Evolutionary conservation across 1,140 invertebrate genomes (phyloP).

Genomic region (Cotesia vestalis): DNA sequence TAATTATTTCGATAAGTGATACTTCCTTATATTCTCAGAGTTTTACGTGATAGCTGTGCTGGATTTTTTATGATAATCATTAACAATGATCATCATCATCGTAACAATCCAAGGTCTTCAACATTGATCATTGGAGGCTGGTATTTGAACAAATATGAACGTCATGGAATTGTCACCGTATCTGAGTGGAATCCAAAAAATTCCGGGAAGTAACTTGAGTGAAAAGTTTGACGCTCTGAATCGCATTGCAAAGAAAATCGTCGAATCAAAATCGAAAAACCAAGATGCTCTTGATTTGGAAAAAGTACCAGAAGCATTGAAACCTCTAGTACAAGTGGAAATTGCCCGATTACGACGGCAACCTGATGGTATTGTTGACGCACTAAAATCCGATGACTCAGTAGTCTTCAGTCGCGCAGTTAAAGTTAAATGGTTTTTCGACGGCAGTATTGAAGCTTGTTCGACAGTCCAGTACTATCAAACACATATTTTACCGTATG

Average conservation of each 20-base stretch:
- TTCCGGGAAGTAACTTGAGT: slow-evolving; percentile 11
- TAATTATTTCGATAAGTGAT: too few species aligned
- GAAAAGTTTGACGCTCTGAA: slow-evolving; percentile 26
- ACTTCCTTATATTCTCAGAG: too few species aligned
- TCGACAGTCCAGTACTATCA: slow-evolving; percentile 46
- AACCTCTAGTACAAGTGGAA: slow-evolving; percentile 43
- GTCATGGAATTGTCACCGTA: slow-evolving; percentile 14
- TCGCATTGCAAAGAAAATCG: not conserved
- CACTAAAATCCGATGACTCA: slow-evolving; percentile 47
- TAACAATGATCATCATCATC: too few species aligned
- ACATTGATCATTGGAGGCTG: too few species aligned
- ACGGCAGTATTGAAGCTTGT: slow-evolving; percentile 33
- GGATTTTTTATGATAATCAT: too few species aligned
- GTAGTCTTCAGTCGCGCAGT: slow-evolving; percentile 46
- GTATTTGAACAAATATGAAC: too few species aligned
- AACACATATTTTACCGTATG: slow-evolving; percentile 41
- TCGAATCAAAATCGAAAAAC: not conserved
- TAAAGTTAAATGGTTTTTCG: slow-evolving; percentile 47
- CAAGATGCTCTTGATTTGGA: not conserved
- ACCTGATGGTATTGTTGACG: slow-evolving; percentile 40
- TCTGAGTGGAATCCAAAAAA: slow-evolving; percentile 22
- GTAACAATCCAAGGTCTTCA: too few species aligned
- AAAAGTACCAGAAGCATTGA: slow-evolving; percentile 39
- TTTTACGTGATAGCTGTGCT: too few species aligned
- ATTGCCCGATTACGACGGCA: slow-evolving; percentile 42